phyloP scores from a whole-genome alignment of 2,888 invertebrate species.

The Polyommatus icarus region DNA sequence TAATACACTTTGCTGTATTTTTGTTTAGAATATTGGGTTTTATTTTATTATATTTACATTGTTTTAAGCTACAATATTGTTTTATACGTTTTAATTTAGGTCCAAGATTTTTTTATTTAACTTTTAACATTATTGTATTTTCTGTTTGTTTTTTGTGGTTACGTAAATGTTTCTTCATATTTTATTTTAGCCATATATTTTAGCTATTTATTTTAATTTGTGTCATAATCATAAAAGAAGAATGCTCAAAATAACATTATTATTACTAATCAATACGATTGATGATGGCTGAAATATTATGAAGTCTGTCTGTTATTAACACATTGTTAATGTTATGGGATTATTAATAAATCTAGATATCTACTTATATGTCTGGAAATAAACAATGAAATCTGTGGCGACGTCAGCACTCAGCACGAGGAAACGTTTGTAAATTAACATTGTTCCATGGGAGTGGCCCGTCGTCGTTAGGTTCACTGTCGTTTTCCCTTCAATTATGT shows the following conservation, averaged over 20 bases:
- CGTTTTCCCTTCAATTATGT: neutral
- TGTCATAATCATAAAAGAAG: no score
- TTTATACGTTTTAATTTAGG: neutral
- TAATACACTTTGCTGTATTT: constrained; percentile 14
- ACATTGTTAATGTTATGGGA: neutral
- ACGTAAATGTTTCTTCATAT: no score
- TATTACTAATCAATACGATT: no score
- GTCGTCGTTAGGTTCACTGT: neutral
- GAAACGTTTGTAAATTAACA: constrained; percentile 21
- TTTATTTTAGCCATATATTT: no score
- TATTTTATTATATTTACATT: neutral
- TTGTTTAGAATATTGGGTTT: neutral
- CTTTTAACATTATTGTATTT: neutral
- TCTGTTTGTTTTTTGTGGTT: neutral
- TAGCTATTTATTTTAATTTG: no score
- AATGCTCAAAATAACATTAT: no score
- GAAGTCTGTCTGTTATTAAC: neutral
- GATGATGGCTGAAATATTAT: no score
- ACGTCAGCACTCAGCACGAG: neutral
- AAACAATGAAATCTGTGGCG: neutral
- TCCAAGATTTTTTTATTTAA: neutral
- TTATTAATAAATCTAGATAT: neutral
- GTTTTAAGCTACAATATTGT: neutral
- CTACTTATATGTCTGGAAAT: neutral
- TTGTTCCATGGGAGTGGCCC: neutral